These are phyloP conservation scores for Melanchra persicariae DNA, from an alignment of 2,888 invertebrate genomes.

Conservation along the genomic window DNA sequence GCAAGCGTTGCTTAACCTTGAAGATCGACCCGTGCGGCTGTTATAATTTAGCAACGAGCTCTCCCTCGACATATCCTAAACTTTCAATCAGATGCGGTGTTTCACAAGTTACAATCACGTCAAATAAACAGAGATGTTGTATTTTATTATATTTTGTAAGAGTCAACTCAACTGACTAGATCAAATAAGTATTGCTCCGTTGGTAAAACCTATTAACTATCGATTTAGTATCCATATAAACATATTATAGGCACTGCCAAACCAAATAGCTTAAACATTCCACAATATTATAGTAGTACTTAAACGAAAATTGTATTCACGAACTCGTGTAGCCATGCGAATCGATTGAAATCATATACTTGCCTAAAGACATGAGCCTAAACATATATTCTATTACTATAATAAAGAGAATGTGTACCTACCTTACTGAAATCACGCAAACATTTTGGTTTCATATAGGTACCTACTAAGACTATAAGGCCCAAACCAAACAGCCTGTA, in stretches of 20 bases:
- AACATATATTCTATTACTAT: not conserved
- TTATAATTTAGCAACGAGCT: too few species aligned
- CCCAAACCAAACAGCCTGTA: not conserved
- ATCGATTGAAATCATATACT: not conserved
- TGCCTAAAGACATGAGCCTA: not conserved
- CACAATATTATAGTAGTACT: not conserved
- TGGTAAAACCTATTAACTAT: not conserved
- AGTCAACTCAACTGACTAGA: too few species aligned
- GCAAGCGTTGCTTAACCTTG: too few species aligned
- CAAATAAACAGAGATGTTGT: too few species aligned
- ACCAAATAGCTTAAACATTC: not conserved
- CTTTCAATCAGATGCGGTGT: too few species aligned
- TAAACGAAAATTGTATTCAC: conserved; percentile 13
- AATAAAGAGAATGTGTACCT: not conserved
- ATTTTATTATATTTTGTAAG: too few species aligned
- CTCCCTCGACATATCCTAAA: too few species aligned
- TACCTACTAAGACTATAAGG: conserved; percentile 3
- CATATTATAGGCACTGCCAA: not conserved
- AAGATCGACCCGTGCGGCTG: too few species aligned
- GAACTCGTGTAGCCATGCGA: not conserved
- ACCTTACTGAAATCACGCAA: not conserved
- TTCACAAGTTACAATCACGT: too few species aligned
- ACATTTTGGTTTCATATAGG: conserved; percentile 4
- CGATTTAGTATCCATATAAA: not conserved
- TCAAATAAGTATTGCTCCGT: too few species aligned